Percentiles rank a stretch among this genome's conserved stretches.
Evolutionary conservation across 2,113 vertebrate genomes (phyloP).

Genomic region (Gopherus evgoodei): DNA sequence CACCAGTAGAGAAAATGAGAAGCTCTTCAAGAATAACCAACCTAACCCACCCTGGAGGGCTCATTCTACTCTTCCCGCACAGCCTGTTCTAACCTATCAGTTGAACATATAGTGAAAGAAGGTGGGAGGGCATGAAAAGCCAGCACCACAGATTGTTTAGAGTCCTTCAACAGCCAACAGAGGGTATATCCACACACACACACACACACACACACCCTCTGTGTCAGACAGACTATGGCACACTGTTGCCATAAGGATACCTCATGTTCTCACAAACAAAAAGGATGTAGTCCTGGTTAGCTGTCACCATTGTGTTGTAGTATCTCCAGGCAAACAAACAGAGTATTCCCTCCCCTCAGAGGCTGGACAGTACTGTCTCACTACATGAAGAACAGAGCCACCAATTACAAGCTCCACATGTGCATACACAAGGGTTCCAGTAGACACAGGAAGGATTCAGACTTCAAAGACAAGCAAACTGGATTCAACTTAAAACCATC

Average conservation of each 20-base stretch:
- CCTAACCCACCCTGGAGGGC: neutral
- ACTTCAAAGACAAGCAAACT: neutral
- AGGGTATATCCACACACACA: neutral
- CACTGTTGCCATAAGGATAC: neutral
- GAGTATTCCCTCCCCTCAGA: neutral
- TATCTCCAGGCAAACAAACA: neutral
- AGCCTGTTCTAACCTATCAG: neutral
- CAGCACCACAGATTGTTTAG: neutral
- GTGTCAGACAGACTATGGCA: conserved; percentile 40
- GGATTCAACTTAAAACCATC: neutral
- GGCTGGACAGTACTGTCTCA: neutral
- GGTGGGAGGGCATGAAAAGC: neutral
- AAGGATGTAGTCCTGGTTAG: conserved; percentile 40
- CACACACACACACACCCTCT: neutral
- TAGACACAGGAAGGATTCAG: neutral
- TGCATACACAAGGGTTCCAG: neutral
- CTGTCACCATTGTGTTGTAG: no score
- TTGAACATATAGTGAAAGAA: neutral
- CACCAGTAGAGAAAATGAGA: conserved; percentile 17
- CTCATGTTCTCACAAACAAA: conserved; percentile 20
- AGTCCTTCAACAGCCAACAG: neutral
- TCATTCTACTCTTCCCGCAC: neutral
- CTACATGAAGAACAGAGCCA: neutral
- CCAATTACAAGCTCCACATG: neutral
- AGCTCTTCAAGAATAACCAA: neutral